phyloP scores from a whole-genome alignment of 2,888 invertebrate genomes.

The Drosophila kokeensis region DNA sequence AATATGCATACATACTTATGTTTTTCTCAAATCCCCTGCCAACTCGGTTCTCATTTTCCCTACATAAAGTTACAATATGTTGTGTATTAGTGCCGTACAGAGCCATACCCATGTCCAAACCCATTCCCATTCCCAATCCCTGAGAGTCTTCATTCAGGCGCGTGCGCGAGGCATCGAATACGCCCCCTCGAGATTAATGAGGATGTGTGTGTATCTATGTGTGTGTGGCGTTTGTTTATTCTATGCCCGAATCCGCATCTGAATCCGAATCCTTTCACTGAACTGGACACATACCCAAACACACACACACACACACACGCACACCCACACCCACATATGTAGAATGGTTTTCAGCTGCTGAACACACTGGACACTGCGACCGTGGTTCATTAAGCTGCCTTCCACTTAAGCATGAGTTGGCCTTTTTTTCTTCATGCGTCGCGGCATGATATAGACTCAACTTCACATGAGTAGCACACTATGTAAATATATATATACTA shows the following conservation, averaged over 20 bases:
- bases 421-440: conserved; percentile 49
- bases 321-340: conserved; percentile 33
- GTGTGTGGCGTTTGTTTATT: conserved; percentile 65
- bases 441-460: conserved; percentile 22
- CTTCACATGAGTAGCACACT: not conserved
- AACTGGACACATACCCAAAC: conserved; percentile 9
- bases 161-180: conserved; percentile 61
- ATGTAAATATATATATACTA: not conserved
- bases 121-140: conserved; percentile 23
- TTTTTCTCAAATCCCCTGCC: conserved; percentile 5
- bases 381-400: conserved; percentile 65
- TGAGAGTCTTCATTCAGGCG: conserved; percentile 44
- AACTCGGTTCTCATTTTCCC: conserved; percentile 35
- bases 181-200: conserved; percentile 82
- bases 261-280: conserved; percentile 67
- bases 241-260: conserved; percentile 30
- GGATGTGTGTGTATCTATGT: conserved; percentile 42
- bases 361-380: conserved; percentile 54
- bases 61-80: conserved; percentile 79
- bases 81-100: conserved; percentile 63
- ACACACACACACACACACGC: not conserved
- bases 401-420: conserved; percentile 74
- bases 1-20: conserved; percentile 24
- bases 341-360: conserved; percentile 70
- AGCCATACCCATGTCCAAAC: conserved; percentile 18